Conservation (phyloP, 2,888 invertebrate species). For the Spatulosminthurus flaviceps region DNA sequence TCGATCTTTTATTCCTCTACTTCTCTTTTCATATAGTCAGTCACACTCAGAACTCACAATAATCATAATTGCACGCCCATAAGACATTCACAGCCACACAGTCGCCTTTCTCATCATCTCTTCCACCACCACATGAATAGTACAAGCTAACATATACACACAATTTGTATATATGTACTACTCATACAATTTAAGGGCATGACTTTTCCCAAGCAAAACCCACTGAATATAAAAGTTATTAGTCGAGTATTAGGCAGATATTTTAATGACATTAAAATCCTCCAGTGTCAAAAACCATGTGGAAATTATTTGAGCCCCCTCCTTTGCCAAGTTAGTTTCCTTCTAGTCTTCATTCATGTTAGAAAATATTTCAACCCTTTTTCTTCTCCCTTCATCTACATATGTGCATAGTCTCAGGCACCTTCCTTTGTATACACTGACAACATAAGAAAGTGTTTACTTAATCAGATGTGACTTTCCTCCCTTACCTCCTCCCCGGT, state of each 20-base stretch:
- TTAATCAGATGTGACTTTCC: constrained; percentile 32
- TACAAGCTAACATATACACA: no score
- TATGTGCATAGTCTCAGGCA: not conserved
- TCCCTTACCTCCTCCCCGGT: not conserved
- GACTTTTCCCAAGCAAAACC: not conserved
- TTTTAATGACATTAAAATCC: constrained; percentile 4
- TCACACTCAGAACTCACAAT: constrained; percentile 23
- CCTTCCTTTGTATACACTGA: no score
- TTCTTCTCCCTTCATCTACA: not conserved
- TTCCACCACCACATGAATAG: no score
- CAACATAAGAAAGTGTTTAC: constrained; percentile 9
- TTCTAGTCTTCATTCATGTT: not conserved
- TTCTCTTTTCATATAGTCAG: not conserved
- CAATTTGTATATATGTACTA: no score
- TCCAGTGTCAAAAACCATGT: constrained; percentile 7
- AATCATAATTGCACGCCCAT: constrained; percentile 27
- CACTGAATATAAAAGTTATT: not conserved
- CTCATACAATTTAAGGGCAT: not conserved
- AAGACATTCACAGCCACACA: not conserved
- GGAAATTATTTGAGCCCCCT: not conserved
- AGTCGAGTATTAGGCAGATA: not conserved
- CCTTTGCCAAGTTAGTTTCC: not conserved
- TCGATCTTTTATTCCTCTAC: constrained; percentile 35
- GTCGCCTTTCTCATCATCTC: not conserved
- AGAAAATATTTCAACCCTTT: not conserved